Conservation (phyloP, 2,888 invertebrate species). For the Punctoribates punctum region DNA sequence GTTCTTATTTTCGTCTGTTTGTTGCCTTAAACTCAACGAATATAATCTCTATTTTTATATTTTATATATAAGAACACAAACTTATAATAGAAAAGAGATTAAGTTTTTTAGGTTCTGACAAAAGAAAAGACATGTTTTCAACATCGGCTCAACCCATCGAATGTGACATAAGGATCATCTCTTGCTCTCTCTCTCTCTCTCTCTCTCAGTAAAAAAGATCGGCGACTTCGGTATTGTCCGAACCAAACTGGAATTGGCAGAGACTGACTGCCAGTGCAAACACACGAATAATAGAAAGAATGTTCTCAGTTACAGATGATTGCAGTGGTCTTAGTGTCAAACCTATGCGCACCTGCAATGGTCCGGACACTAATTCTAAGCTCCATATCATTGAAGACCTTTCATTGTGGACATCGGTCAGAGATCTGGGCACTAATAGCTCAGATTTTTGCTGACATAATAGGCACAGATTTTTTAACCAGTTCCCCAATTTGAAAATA, state of each 20-base stretch:
- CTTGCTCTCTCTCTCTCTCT: no score
- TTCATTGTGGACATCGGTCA: slow-evolving; percentile 35
- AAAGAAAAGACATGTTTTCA: slow-evolving; percentile 40
- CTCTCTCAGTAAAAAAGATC: slow-evolving; percentile 21
- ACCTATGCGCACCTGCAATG: slow-evolving; percentile 33
- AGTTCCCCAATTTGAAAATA: slow-evolving; percentile 18
- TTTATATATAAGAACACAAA: slow-evolving; percentile 7
- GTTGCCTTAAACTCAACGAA: slow-evolving; percentile 23
- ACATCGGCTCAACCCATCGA: slow-evolving; percentile 16
- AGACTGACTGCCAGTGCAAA: background rate
- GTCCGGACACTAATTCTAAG: background rate
- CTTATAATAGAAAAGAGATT: slow-evolving; percentile 25
- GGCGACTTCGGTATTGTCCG: slow-evolving; percentile 1
- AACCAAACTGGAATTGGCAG: slow-evolving; percentile 32
- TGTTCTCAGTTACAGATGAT: slow-evolving; percentile 6
- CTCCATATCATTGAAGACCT: slow-evolving; percentile 19
- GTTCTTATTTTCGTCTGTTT: background rate
- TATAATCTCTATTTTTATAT: slow-evolving; percentile 38
- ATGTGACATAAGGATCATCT: slow-evolving; percentile 38
- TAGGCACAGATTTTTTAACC: slow-evolving; percentile 28
- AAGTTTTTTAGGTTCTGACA: slow-evolving; percentile 25
- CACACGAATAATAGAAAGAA: slow-evolving; percentile 25
- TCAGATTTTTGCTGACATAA: slow-evolving; percentile 27
- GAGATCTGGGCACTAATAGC: slow-evolving; percentile 33
- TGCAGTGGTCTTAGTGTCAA: background rate